Evolutionary conservation across 2,888 invertebrate genomes (phyloP).

Genomic region (Auanema sp.): DNA sequence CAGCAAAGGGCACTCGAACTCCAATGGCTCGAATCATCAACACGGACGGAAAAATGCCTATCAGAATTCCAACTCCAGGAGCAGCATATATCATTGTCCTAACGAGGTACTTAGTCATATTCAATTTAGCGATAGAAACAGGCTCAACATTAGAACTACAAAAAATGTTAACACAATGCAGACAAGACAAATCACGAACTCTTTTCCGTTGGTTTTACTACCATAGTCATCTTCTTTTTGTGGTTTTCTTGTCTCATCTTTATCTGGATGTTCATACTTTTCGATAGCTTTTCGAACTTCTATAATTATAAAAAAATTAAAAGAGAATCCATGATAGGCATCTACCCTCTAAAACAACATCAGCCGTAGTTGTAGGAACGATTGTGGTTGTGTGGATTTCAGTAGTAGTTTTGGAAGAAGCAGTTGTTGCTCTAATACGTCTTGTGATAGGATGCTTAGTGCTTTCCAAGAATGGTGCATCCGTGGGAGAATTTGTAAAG

Average conservation of each 20-base stretch:
- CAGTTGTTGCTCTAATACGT: not conserved
- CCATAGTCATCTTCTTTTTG: not conserved
- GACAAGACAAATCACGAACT: no score
- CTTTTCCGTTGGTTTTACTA: conserved; percentile 9
- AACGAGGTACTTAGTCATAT: no score
- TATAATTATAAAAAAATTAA: conserved; percentile 1
- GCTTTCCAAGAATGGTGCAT: not conserved
- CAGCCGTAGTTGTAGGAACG: conserved; percentile 9
- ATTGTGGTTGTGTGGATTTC: conserved; percentile 1
- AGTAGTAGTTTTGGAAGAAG: conserved; percentile 9
- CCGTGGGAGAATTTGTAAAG: conserved; percentile 19
- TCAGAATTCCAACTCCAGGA: conserved; percentile 1
- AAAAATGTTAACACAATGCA: no score
- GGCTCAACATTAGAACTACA: no score
- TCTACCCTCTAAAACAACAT: conserved; percentile 18
- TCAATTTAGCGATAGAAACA: no score
- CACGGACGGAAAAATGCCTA: conserved; percentile 15
- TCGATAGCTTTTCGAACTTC: conserved; percentile 18
- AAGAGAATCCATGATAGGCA: not conserved
- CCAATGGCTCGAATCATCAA: conserved; percentile 5
- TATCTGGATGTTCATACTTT: conserved; percentile 17
- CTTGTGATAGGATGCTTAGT: conserved; percentile 1
- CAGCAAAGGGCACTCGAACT: conserved; percentile 8
- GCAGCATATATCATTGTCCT: no score
- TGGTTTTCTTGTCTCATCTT: conserved; percentile 5